phyloP scores from a whole-genome alignment of 2,797 vertebrate species.

The Danionella dracula region DNA sequence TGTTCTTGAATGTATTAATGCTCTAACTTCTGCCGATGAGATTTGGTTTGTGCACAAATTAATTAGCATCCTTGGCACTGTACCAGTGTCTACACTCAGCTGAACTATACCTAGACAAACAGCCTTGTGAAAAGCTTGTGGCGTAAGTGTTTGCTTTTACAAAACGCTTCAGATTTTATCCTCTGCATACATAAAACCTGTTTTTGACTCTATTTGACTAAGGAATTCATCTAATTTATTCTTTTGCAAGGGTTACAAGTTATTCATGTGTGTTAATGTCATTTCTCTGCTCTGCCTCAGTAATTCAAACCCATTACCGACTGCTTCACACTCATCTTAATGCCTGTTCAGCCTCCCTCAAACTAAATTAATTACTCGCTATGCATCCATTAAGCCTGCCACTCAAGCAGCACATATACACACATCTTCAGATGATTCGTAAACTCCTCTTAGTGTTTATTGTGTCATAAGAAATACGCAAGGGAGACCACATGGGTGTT shows the following conservation, averaged over 20 bases:
- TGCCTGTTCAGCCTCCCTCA: slow-evolving; percentile 1
- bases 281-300: slow-evolving; percentile 4
- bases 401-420: not conserved
- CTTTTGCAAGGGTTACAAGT: not conserved
- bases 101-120: not conserved
- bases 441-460: not conserved
- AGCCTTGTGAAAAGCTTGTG: slow-evolving; percentile 9
- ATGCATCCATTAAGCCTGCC: slow-evolving; percentile 2
- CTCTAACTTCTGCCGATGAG: too few species aligned
- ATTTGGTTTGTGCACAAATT: slow-evolving; percentile 33
- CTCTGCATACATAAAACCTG: not conserved
- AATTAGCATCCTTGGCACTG: slow-evolving; percentile 17
- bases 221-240: not conserved
- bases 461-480: not conserved
- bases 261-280: not conserved
- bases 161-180: not conserved
- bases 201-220: not conserved
- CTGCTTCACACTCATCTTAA: slow-evolving; percentile 9
- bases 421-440: not conserved
- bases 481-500: not conserved
- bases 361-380: slow-evolving; percentile 18
- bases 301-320: slow-evolving; percentile 19
- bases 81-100: not conserved
- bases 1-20: too few species aligned
- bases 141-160: not conserved